Evolutionary conservation across 2,888 invertebrate species (phyloP), one percentile per base, ranked within the genome.

Genomic region (Phanerotoma sp.): DNA sequence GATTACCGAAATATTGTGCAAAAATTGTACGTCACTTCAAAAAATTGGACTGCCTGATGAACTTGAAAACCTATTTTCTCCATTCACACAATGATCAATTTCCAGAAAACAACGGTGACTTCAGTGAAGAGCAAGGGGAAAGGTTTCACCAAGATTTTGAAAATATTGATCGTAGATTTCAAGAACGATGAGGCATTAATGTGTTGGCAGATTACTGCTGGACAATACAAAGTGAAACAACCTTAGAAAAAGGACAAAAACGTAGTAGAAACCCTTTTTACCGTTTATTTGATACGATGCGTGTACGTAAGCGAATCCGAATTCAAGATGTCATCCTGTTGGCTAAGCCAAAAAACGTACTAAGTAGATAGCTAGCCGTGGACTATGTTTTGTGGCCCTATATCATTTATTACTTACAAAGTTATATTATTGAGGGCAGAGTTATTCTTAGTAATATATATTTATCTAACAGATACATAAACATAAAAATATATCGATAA

Each of bases 81-180:
- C 22, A 42, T 22, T 13, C 15, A 13, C 15, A 28, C 42, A 2
- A 25, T n/a, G n/a, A 42, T 5, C 42, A 22, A 0, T 42, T 42
- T n/a, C 42, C 28, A 13, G 42, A 42, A 21, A 51, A 51, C 15
- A 35, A 44, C 35, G 45, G 44, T 4, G 25, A 45, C 35, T 35
- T 35, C 15, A 44, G 51, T 44, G 45, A 51, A 46, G 40, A 53
- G 30, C 51, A 45, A n/a, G 28, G 45, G 2, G 18, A 52, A 52
- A 33, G 52, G 11, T 52, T 46, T 16, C 46, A 52, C 33, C 52
- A 38, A 46, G 52, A 52, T n/a, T n/a, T n/a, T n/a, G n/a, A n/a
- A n/a, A n/a, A n/a, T n/a, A n/a, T n/a, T n/a, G n/a, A n/a, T n/a
- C 25, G 10, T 37, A 21, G 46, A 15, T 46, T 38, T 52, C 46